These are phyloP conservation scores for Bradypus variegatus DNA, from an alignment of 2,797 vertebrate genomes.

Conservation along the genomic window DNA sequence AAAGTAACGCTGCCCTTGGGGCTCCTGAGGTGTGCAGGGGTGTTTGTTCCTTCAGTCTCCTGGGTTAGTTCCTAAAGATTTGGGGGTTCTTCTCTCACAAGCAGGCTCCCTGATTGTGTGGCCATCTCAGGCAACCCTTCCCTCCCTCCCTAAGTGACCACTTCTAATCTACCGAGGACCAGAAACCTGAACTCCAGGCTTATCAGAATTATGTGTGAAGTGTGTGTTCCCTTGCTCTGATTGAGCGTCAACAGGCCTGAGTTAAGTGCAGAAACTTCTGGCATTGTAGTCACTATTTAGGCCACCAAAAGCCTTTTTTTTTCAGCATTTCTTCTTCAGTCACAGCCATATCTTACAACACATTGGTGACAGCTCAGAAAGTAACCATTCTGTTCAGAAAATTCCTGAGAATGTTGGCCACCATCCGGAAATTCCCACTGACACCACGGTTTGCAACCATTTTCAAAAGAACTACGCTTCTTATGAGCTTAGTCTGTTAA, in stretches of 20 bases:
- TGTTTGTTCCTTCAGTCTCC: not conserved
- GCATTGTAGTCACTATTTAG: not conserved
- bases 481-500: not conserved
- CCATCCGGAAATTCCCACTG: too few relatives aligned
- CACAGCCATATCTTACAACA: not conserved
- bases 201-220: not conserved
- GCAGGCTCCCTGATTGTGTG: not conserved
- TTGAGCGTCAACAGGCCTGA: fast-evolving
- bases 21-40: conserved; percentile 22
- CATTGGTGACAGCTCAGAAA: not conserved
- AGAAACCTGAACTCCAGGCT: not conserved
- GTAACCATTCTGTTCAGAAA: not conserved
- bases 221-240: not conserved
- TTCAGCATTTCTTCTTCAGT: not conserved
- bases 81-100: not conserved
- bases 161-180: not conserved
- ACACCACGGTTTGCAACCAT: not conserved
- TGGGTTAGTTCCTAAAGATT: not conserved
- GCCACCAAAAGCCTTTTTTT: not conserved
- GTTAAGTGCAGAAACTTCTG: not conserved
- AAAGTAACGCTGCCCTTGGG: conserved; percentile 38
- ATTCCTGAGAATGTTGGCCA: not conserved
- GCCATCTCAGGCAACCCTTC: not conserved
- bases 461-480: not conserved
- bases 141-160: not conserved